Base-by-base conservation (phyloP, 2,888 invertebrate genomes). In the Ariolimax columbianus region DNA sequence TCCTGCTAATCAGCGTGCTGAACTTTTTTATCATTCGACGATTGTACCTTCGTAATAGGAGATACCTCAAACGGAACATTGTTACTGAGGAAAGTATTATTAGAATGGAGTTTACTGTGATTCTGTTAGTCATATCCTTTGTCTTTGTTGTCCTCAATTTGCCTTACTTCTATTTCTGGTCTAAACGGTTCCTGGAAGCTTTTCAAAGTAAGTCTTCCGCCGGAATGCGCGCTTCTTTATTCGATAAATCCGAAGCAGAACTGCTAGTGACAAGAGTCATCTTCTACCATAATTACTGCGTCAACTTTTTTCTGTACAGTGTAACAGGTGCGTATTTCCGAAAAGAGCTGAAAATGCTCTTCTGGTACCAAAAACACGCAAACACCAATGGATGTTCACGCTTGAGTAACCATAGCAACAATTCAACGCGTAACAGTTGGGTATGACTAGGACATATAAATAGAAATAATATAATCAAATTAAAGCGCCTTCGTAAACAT, bases 111-210 rank as follows among this genome's bases (percentile, higher is more conserved):
- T 93, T 93, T 82, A 93, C 92, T 11, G 82, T 91, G 59, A 93
- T 92, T 70, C 88, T 93, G 1, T 85, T 93, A 26, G 91, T 91
- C 19, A 90, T 93, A n/a, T 93, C 93, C 3, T 91, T 92, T 78
- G 91, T 91, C 83, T 93, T 93, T 85, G 88, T 93, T 63, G 88
- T 90, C n/a, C 90, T 93, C 70, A 93, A 93, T 86, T 83, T 92
- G n/a, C 93, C 93, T 1, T 93, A 90, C 86, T 93, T 92, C 85
- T 87, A 89, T 33, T 88, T 91, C 11, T 93, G 93, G 93, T 91
- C 89, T 70, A 85, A 86, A 40, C 72, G 83, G 23, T 88, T 88
- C 77, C 77, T 88, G 11, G 47, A 73, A 30, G 47, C 47, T 43
- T 73, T 73, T 30, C 73, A 73, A n/a, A 73, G 73, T 17, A n/a